These are phyloP conservation scores for Phlogophora meticulosa DNA, from an alignment of 2,888 invertebrate species.

Conservation along the genomic window DNA sequence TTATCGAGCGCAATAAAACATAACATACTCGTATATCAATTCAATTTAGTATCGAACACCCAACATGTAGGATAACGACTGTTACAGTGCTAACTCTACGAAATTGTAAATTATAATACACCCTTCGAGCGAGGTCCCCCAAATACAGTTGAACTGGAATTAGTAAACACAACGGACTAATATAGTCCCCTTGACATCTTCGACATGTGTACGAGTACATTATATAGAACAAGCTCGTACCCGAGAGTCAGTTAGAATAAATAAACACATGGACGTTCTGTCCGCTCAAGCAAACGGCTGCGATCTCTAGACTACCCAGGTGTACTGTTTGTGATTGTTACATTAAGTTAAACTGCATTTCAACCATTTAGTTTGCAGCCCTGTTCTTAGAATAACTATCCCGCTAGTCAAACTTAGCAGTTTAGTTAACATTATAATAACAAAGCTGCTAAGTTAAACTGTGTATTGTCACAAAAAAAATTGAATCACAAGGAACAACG, in stretches of 20 bases:
- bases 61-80: too few species aligned
- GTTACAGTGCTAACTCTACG: too few species aligned
- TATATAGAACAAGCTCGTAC: conserved; percentile 1
- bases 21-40: too few species aligned
- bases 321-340: conserved; percentile 34
- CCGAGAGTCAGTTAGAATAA: conserved; percentile 12
- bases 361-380: conserved; percentile 2
- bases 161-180: background rate
- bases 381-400: conserved; percentile 8
- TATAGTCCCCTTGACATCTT: conserved; percentile 12
- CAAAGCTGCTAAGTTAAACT: too few species aligned
- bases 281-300: conserved; percentile 6
- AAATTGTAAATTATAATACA: conserved; percentile 5
- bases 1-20: too few species aligned
- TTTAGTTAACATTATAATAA: too few species aligned
- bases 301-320: conserved; percentile 3
- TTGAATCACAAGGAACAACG: too few species aligned
- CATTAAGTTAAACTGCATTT: conserved; percentile 22
- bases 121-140: background rate
- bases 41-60: too few species aligned
- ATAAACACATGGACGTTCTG: conserved; percentile 28
- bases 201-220: background rate
- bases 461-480: too few species aligned
- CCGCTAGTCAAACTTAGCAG: background rate
- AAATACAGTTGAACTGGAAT: conserved; percentile 1